A percentile compares a stretch with the other conserved stretches of the same genome.
Conservation (phyloP, 2,888 invertebrate species). For the Drosophila kanekoi region DNA sequence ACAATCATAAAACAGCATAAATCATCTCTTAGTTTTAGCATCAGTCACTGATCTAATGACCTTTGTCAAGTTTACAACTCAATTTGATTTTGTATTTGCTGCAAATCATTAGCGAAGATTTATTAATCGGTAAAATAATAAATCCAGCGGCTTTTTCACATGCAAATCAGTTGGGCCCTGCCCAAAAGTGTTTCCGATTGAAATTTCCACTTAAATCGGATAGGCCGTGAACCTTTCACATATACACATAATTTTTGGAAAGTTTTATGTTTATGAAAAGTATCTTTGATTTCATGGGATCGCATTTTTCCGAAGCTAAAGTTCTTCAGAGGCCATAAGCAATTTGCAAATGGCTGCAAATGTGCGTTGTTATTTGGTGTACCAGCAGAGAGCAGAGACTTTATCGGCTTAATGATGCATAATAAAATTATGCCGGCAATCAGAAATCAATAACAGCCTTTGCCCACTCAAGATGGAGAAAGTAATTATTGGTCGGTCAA, state of each 20-base stretch:
- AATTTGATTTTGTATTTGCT: constrained; percentile 31
- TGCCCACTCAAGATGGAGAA: constrained; percentile 63
- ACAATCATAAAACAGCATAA: not conserved
- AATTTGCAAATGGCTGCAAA: constrained; percentile 66
- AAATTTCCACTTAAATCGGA: constrained; percentile 19
- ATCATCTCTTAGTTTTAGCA: constrained; percentile 9
- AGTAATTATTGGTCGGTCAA: constrained; percentile 74
- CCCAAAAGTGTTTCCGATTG: constrained; percentile 17
- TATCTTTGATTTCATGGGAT: constrained; percentile 43
- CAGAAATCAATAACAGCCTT: constrained; percentile 74
- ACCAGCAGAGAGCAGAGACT: constrained; percentile 24
- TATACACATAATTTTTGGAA: constrained; percentile 71
- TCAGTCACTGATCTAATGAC: constrained; percentile 14
- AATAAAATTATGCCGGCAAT: constrained; percentile 72
- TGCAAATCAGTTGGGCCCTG: constrained; percentile 36
- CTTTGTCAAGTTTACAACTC: constrained; percentile 26
- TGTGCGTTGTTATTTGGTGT: constrained; percentile 37
- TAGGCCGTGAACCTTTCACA: constrained; percentile 69
- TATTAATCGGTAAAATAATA: constrained; percentile 37
- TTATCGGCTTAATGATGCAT: constrained; percentile 73
- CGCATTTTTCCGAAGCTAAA: constrained; percentile 21
- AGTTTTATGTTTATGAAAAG: constrained; percentile 65
- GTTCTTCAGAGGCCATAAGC: constrained; percentile 55
- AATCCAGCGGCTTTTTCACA: constrained; percentile 34
- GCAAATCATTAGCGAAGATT: constrained; percentile 35